Evolutionary conservation across 1,140 invertebrate genomes (phyloP), one percentile per base, ranked within the genome.

Genomic region (Bacillus rossius): DNA sequence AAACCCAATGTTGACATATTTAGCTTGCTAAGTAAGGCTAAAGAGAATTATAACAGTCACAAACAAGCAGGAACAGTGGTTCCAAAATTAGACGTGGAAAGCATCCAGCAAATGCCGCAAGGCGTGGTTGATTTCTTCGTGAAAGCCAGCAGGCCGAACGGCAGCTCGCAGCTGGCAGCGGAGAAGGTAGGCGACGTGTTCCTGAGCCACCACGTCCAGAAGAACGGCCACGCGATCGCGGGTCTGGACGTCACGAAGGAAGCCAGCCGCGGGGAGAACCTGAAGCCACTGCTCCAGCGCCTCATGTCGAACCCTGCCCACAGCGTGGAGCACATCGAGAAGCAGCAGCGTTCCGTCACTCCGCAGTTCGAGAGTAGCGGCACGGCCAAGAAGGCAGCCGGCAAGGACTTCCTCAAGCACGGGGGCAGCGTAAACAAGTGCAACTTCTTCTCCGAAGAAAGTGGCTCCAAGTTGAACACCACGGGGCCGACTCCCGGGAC

Each of bases 1-100:
- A 22, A 41, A 25, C n/a, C 56, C 3, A 77, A 74, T 57, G 82
- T 89, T 3, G 90, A 92, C 71, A 92, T 94, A 72, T 87, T 93
- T 67, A 87, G 87, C 68, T 88, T 94, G 87, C 75, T 95, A n/a
- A 88, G 84, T 57, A 91, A 91, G 74, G 92, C 92, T 3, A 91
- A 94, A 70, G 85, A 92, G 70, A 89, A 87, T 69, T 90, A 83
- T 61, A 87, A 86, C 72, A 17, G 14, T 49, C 41, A 55, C 14
- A 40, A 37, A 8, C 14, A 23, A 55, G 22, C 25, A 43, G 17
- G 10, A 34, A 34, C 29, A 7, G 29, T 7, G 10, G 10, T 34
- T 4, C 29, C 29, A 34, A 34, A 34, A 34, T 34, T 34, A 34
- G 29, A 34, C 10, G 29, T 34, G 10, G 29, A 34, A 34, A 34